Conservation (phyloP, 1,140 invertebrate genomes). For the Gryllus bimaculatus region DNA sequence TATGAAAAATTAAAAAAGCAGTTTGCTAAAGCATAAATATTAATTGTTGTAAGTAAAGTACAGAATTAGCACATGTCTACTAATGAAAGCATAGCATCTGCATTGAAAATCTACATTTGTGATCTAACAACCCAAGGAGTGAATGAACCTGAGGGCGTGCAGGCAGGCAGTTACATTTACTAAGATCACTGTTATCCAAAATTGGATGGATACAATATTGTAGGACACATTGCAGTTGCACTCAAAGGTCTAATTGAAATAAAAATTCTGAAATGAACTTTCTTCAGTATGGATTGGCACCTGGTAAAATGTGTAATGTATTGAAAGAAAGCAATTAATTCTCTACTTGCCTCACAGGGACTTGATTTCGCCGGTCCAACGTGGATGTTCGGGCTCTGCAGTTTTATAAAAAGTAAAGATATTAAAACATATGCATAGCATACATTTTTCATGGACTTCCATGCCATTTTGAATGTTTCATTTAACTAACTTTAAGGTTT, state of each 20-base stretch:
- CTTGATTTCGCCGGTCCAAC: conserved; percentile 21
- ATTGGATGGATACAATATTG: not conserved
- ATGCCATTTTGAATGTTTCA: too few species aligned
- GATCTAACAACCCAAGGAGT: not conserved
- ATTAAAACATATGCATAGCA: conserved; percentile 3
- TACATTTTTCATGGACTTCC: too few species aligned
- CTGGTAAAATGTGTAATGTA: not conserved
- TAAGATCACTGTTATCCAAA: not conserved
- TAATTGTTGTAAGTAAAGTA: too few species aligned
- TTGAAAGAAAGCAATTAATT: not conserved
- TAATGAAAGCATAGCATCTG: too few species aligned
- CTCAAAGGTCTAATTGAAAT: not conserved
- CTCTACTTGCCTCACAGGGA: conserved; percentile 22
- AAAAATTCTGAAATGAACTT: not conserved
- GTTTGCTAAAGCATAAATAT: too few species aligned
- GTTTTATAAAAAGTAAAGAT: conserved; percentile 14
- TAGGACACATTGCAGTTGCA: not conserved
- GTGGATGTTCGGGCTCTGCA: conserved; percentile 15
- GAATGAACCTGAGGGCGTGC: not conserved
- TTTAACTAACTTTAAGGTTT: too few species aligned
- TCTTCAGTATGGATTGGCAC: not conserved
- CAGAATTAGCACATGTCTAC: too few species aligned
- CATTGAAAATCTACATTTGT: not conserved
- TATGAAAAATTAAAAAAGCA: too few species aligned
- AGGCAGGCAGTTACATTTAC: not conserved